Percentiles rank a stretch among this genome's conserved stretches.
These are phyloP conservation scores for Octonoba sinensis DNA, from an alignment of 2,888 invertebrate species.

Conservation along the genomic window DNA sequence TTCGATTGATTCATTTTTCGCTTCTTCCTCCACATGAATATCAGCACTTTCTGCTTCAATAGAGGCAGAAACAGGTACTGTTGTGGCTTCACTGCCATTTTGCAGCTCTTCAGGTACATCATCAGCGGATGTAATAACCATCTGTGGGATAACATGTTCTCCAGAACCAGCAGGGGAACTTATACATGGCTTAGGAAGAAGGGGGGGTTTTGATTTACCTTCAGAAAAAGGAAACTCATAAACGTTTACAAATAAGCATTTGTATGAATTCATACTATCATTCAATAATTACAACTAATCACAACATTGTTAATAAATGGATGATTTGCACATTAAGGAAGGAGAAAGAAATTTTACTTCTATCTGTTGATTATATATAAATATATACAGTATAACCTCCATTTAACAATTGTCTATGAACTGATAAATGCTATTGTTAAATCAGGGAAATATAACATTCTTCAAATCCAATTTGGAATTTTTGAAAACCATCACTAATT, in stretches of 20 bases:
- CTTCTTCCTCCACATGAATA: conserved; percentile 4
- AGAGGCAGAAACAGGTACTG: neutral
- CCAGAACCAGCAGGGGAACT: neutral
- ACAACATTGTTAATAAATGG: too few species aligned
- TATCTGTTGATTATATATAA: too few species aligned
- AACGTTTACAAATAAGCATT: neutral
- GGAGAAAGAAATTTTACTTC: too few species aligned
- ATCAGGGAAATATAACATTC: too few species aligned
- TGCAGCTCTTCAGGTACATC: conserved; percentile 11
- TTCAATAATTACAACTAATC: too few species aligned
- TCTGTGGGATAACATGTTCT: conserved; percentile 51
- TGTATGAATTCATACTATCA: too few species aligned
- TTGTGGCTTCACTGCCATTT: conserved; percentile 6
- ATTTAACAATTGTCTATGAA: too few species aligned
- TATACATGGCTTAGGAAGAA: conserved; percentile 28
- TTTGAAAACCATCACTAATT: too few species aligned
- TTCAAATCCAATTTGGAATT: too few species aligned
- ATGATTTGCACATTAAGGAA: too few species aligned
- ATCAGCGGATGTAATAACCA: conserved; percentile 50
- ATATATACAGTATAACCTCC: too few species aligned
- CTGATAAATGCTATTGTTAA: too few species aligned
- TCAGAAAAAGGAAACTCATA: neutral
- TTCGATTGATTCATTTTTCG: conserved; percentile 1
- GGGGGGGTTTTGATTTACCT: conserved; percentile 28
- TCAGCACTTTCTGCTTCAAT: neutral